Evolutionary conservation across 2,888 invertebrate genomes (phyloP), one percentile per base, ranked within the genome.

Genomic region (Drosophila tanythrix): DNA sequence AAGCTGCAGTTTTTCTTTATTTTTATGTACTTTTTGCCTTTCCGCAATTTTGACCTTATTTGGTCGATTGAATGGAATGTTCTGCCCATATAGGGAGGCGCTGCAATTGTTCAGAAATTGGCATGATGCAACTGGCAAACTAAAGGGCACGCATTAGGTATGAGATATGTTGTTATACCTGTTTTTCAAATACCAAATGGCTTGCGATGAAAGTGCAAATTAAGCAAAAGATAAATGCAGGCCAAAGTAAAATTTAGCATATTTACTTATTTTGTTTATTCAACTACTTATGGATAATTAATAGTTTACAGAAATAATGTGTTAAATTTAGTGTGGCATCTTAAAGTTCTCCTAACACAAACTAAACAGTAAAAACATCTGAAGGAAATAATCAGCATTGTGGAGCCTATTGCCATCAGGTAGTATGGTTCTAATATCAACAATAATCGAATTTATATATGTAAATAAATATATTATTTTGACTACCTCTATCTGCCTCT

Each of bases 1-100:
- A 77, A 53, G 40, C 61, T 50, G 62, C 72, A 31, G 63, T 36
- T 55, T 27, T 53, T 70, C 21, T 31, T 53, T 60, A 40, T 43
- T 27, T 56, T 18, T 4, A 55, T 51, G 46, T 18, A 55, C 55
- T 25, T 55, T 31, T 36, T 60, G 53, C 48, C 48, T 33, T 64
- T 38, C 31, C 31, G 71, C 84, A 88, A 89, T 87, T 87, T 89
- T 81, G 79, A 79, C 87, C 89, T 79, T 89, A 87, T 87, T 82
- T 81, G 89, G 89, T 15, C 25, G 33, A 63, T 65, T 71, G 70
- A 51, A 50, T 70, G 75, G 70, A 77, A 82, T 79, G 76, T 57
- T 64, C 48, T 61, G 71, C 53, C 77, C 81, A 56, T 84, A 82
- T 64, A 82, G 29, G 82, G 84, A 61, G 55, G 68, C 64, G 50